Percentiles rank a stretch among this genome's conserved stretches.
Evolutionary conservation across 2,888 invertebrate genomes (phyloP).

Genomic region (Yponomeuta plumbellus): DNA sequence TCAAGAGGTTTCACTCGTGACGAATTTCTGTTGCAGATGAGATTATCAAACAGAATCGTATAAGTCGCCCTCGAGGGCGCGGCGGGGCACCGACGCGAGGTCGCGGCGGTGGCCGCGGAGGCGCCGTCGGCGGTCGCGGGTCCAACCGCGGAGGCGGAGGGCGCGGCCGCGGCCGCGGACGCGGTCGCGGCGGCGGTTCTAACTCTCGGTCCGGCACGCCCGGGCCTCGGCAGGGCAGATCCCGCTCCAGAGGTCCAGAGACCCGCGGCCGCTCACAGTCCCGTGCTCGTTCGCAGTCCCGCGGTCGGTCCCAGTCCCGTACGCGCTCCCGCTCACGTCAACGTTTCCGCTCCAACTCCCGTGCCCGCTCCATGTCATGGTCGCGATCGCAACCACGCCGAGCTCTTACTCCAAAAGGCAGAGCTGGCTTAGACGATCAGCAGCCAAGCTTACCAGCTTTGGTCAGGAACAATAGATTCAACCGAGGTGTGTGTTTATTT

Average conservation of each 20-base stretch:
- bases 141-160: slow-evolving; percentile 38
- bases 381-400: slow-evolving; percentile 41
- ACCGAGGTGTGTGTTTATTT: slow-evolving; percentile 31
- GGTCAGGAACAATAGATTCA: slow-evolving; percentile 37
- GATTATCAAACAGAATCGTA: slow-evolving; percentile 58
- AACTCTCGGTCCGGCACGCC: slow-evolving; percentile 39
- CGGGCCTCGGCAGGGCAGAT: slow-evolving; percentile 27
- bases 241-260: slow-evolving; percentile 23
- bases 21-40: slow-evolving; percentile 45
- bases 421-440: slow-evolving; percentile 56
- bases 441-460: slow-evolving; percentile 45
- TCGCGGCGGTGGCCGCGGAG: slow-evolving; percentile 29
- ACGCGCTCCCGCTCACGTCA: slow-evolving; percentile 32
- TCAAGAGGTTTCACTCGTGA: background rate
- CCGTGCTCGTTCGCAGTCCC: slow-evolving; percentile 40
- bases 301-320: slow-evolving; percentile 34
- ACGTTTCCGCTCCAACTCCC: slow-evolving; percentile 42
- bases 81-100: slow-evolving; percentile 38
- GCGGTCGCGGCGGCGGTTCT: slow-evolving; percentile 32
- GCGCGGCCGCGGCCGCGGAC: slow-evolving; percentile 30
- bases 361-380: slow-evolving; percentile 49
- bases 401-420: slow-evolving; percentile 57
- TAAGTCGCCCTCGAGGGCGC: slow-evolving; percentile 52
- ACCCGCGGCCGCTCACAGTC: slow-evolving; percentile 39
- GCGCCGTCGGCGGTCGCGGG: slow-evolving; percentile 29